Evolutionary conservation across 1,140 invertebrate genomes (phyloP).

Genomic region (Varroa destructor): DNA sequence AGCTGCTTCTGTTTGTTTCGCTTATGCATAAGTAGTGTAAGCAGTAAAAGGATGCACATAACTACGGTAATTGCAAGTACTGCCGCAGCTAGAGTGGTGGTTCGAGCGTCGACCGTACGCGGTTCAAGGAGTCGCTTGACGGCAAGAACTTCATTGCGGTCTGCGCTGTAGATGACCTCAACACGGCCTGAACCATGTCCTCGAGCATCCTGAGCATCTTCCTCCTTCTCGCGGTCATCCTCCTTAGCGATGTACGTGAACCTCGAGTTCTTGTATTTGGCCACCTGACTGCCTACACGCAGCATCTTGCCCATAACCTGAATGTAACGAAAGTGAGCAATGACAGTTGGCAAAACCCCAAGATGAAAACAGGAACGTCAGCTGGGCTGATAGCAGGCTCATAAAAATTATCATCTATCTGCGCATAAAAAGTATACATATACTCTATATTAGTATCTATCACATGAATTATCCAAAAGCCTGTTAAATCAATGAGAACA

Average conservation of each 20-base stretch:
- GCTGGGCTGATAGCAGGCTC: too few species aligned
- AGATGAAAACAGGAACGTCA: too few species aligned
- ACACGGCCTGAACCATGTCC: background rate
- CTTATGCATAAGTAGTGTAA: slow-evolving; percentile 7
- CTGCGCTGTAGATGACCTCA: slow-evolving; percentile 18
- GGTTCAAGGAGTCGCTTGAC: slow-evolving; percentile 25
- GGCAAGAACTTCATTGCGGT: slow-evolving; percentile 12
- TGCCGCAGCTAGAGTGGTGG: slow-evolving; percentile 3
- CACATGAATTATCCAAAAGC: too few species aligned
- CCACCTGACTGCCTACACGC: background rate
- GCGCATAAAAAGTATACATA: too few species aligned
- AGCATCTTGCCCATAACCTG: slow-evolving; percentile 17
- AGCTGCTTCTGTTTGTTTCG: background rate
- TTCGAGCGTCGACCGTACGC: slow-evolving; percentile 17
- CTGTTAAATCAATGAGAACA: too few species aligned
- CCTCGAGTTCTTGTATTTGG: slow-evolving; percentile 7
- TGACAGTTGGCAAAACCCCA: too few species aligned
- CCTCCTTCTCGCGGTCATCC: background rate
- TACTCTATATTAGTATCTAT: too few species aligned
- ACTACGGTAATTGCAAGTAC: slow-evolving; percentile 10
- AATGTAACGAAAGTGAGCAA: background rate
- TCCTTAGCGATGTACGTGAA: slow-evolving; percentile 17
- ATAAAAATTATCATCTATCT: too few species aligned
- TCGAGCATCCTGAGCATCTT: too few species aligned
- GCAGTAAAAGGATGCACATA: slow-evolving; percentile 1